Conservation (phyloP, 2,888 invertebrate genomes). For the Metallyticus violacea region DNA sequence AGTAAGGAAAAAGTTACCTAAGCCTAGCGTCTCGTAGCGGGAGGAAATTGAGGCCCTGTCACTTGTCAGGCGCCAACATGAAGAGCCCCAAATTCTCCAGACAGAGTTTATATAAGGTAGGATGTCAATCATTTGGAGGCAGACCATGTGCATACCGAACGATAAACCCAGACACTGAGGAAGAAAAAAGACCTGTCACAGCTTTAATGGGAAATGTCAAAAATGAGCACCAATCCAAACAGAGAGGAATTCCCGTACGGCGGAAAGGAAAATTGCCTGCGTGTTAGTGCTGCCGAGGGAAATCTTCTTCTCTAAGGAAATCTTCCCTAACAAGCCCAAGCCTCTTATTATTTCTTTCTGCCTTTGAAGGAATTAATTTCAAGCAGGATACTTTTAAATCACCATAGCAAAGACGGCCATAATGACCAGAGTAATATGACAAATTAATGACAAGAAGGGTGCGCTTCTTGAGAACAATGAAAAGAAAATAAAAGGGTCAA, state of each 20-base stretch:
- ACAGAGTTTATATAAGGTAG: slow-evolving; percentile 10
- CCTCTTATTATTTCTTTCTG: neutral
- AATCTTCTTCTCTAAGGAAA: neutral
- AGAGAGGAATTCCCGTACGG: neutral
- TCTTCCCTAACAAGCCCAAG: neutral
- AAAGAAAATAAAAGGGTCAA: neutral
- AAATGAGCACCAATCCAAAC: slow-evolving; percentile 23
- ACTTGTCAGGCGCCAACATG: slow-evolving; percentile 6
- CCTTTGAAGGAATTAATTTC: neutral
- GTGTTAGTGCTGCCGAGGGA: neutral
- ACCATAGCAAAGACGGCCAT: neutral
- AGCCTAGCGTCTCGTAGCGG: neutral
- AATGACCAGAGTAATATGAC: neutral
- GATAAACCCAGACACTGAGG: slow-evolving; percentile 7
- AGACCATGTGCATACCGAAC: slow-evolving; percentile 9
- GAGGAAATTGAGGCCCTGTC: slow-evolving; percentile 12
- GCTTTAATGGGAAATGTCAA: slow-evolving; percentile 21
- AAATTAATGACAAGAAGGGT: neutral
- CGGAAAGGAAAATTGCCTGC: neutral
- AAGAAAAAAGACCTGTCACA: slow-evolving; percentile 21
- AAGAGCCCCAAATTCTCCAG: neutral
- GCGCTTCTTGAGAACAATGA: neutral
- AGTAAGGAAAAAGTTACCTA: neutral
- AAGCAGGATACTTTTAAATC: neutral
- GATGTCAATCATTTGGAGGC: neutral